Evolutionary conservation across 2,797 vertebrate genomes (phyloP), one percentile per base, ranked within the genome.

Genomic region (Scarus forsteni): DNA sequence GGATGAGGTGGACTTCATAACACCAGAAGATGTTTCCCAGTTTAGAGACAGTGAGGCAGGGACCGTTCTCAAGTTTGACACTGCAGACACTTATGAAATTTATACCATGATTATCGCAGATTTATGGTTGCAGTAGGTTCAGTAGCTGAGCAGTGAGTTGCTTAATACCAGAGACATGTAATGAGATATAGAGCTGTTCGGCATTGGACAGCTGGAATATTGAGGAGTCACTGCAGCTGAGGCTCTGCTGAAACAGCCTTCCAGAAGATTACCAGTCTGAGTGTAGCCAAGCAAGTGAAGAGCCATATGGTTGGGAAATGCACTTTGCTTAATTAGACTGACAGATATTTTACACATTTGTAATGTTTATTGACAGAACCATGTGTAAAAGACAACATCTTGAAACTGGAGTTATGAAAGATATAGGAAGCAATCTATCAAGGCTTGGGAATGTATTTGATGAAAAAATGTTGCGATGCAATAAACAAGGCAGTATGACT

Each of bases 21-120:
- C 78, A 60, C 63, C 77, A 81, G 60, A 86, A 48, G 75, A 40
- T 44, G 54, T 73, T 61, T 81, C 82, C 81, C 83, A 80, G 82
- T 76, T 85, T 80, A 84, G 73, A 70, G 74, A 66, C 56, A 36
- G 14, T 73, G 64, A 63, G 14, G 46, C 73, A 51, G 64, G 43
- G 39, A 55, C 45, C 8, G 44, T 58, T 83, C 60, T 44, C 68
- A 27, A 58, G 42, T 27, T 63, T 54, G 64, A 73, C 59, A 60
- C 27, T 50, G 56, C 76, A 73, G 40, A 55, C 52, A 77, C 73
- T 62, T 50, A 0, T 1, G 67, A 75, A 68, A 66, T 79, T 19
- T 57, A 39, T 61, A 39, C 53, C 55, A 12, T 72, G 69, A 85
- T 87, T 73, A 74, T 80, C 60, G 79, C 81, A 60, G 69, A 87